A percentile compares a stretch with the other conserved stretches of the same genome.
These are phyloP conservation scores for Diloba caeruleocephala DNA, from an alignment of 2,888 invertebrate species.

Conservation along the genomic window DNA sequence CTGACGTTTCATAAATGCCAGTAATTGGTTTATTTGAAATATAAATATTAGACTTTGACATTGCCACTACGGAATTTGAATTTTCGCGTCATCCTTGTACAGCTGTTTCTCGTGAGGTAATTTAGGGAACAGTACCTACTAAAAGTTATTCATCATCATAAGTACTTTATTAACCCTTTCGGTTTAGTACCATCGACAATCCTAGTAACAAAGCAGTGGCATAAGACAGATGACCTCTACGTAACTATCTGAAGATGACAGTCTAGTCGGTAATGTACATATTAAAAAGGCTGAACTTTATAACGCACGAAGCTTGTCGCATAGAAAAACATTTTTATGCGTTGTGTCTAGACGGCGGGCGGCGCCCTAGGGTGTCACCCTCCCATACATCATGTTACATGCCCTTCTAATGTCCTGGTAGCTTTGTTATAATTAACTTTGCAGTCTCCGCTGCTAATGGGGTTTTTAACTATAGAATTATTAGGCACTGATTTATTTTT, in stretches of 20 bases:
- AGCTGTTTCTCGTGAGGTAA: too few species aligned
- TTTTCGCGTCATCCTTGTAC: too few species aligned
- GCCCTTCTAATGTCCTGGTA: constrained; percentile 46
- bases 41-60: too few species aligned
- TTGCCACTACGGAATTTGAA: too few species aligned
- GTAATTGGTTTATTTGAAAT: too few species aligned
- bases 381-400: constrained; percentile 22
- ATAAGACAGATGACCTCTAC: too few species aligned
- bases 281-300: constrained; percentile 19
- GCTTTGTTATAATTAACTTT: constrained; percentile 21
- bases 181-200: too few species aligned
- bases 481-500: constrained; percentile 12
- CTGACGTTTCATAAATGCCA: too few species aligned
- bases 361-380: constrained; percentile 39
- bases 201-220: too few species aligned
- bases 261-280: background rate
- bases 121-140: too few species aligned
- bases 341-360: constrained; percentile 63
- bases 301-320: constrained; percentile 25
- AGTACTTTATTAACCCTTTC: too few species aligned
- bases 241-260: background rate
- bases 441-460: constrained; percentile 20
- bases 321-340: constrained; percentile 22
- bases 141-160: too few species aligned
- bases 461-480: constrained; percentile 17